Evolutionary conservation across 1,140 invertebrate species (phyloP), one percentile per base, ranked within the genome.

Genomic region (Drosophila albomicans): DNA sequence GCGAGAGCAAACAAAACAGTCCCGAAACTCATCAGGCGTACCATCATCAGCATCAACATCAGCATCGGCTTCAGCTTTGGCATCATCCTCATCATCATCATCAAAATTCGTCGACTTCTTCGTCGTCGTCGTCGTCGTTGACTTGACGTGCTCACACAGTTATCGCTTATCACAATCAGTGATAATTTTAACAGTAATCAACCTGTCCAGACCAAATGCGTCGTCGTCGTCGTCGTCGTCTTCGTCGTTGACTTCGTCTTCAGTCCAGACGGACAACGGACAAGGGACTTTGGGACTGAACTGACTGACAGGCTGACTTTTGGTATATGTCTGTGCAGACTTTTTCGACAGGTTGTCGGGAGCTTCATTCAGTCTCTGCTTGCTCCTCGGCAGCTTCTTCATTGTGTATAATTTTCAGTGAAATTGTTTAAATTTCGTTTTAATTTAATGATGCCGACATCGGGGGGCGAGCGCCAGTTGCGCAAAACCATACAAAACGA

Each of bases 171-270:
- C 88, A 91, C 88, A 91, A 91, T 91, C 88, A 91, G 88, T 91
- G 88, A 91, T 91, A 91, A 91, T 91, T 91, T 91, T 84, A 91
- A 91, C 88, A 91, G 88, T 91, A 91, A 91, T 91, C 88, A 91
- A 91, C 88, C 88, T 91, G 88, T 91, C 88, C 80, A 78, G 61
- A 61, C 74, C 68, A 62, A 76, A 76, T 76, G 74, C 68, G 74
- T 70, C 58, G 61, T 48, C 58, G 51, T 51, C 43, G 11, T 46
- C 59, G 38, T 52, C 62, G 51, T 51, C 43, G 11, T 54, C 59
- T 28, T 52, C 62, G 51, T 65, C 30, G 32, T 41, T 48, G 15
- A 52, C 49, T 38, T 38, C 20, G 20, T 25, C 35, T 38, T 38
- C 35, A 38, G 35, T 10, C 25, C 46, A 43, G 16, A 38, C 63